Evolutionary conservation across 2,888 invertebrate species (phyloP).

Genomic region (Eilema sororculum): DNA sequence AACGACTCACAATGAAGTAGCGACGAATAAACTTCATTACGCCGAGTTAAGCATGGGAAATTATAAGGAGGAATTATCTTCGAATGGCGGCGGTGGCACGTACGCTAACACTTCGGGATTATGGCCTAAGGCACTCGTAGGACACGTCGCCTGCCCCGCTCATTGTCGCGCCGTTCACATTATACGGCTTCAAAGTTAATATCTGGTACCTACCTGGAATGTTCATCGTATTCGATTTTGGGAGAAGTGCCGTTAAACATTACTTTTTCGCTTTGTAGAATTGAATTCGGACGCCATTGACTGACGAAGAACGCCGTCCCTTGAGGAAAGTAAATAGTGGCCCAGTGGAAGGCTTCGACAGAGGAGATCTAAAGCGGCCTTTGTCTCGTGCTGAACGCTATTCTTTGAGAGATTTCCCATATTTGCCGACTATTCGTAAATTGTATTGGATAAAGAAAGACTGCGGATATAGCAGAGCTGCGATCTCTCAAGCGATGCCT

Average conservation of each 20-base stretch:
- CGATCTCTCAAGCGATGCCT: neutral
- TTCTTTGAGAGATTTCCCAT: slow-evolving; percentile 84
- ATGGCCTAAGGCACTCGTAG: slow-evolving; percentile 73
- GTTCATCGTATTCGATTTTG: slow-evolving; percentile 60
- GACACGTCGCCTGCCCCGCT: slow-evolving; percentile 64
- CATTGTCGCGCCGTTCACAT: slow-evolving; percentile 64
- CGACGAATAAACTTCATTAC: slow-evolving; percentile 86
- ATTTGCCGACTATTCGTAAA: slow-evolving; percentile 73
- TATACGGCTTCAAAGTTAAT: slow-evolving; percentile 62
- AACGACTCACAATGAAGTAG: slow-evolving; percentile 84
- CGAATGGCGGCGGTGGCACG: slow-evolving; percentile 76
- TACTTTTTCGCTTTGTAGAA: slow-evolving; percentile 70
- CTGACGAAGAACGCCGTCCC: slow-evolving; percentile 72
- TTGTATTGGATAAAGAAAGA: slow-evolving; percentile 75
- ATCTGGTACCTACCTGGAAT: slow-evolving; percentile 63
- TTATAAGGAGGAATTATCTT: slow-evolving; percentile 86
- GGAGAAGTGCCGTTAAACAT: slow-evolving; percentile 48
- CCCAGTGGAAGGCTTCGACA: slow-evolving; percentile 73
- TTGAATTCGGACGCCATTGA: slow-evolving; percentile 67
- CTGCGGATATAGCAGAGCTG: neutral
- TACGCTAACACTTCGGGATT: slow-evolving; percentile 76
- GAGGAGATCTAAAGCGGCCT: slow-evolving; percentile 82
- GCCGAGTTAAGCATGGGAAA: slow-evolving; percentile 84
- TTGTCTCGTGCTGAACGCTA: slow-evolving; percentile 84
- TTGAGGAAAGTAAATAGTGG: slow-evolving; percentile 83